A percentile compares a stretch with the other conserved stretches of the same genome.
These are phyloP conservation scores for Mercenaria mercenaria DNA, from an alignment of 1,140 invertebrate species.

Conservation along the genomic window DNA sequence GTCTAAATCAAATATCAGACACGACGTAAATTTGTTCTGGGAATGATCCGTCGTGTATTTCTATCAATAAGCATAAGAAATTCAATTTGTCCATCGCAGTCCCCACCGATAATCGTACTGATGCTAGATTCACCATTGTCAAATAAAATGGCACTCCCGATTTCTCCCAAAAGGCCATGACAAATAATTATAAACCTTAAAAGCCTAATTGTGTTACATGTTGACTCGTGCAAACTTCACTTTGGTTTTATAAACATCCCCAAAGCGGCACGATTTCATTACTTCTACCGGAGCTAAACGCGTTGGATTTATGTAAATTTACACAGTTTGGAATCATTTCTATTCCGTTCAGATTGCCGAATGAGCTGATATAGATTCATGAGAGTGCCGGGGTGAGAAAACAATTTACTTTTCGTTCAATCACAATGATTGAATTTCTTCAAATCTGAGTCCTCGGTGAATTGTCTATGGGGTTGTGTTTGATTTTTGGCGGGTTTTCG, in stretches of 20 bases:
- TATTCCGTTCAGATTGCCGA: conserved; percentile 61
- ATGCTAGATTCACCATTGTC: conserved; percentile 54
- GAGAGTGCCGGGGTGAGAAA: conserved; percentile 35
- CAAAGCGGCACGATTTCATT: conserved; percentile 56
- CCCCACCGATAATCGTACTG: conserved; percentile 29
- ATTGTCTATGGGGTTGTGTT: conserved; percentile 9
- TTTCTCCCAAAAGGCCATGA: conserved; percentile 57
- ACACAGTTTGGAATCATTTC: conserved; percentile 47
- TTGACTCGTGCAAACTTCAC: conserved; percentile 54
- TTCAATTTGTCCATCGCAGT: conserved; percentile 61
- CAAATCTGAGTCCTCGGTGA: conserved; percentile 53
- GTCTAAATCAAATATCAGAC: conserved; percentile 67
- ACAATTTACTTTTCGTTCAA: conserved; percentile 67
- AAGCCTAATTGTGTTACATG: conserved; percentile 63
- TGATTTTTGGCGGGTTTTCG: conserved; percentile 16
- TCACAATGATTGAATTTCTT: conserved; percentile 63
- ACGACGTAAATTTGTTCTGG: conserved; percentile 62
- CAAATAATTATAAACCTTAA: conserved; percentile 67
- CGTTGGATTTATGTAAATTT: conserved; percentile 66
- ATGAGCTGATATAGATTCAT: conserved; percentile 54
- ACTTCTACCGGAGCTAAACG: conserved; percentile 38
- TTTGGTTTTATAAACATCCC: conserved; percentile 54
- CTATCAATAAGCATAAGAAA: conserved; percentile 57
- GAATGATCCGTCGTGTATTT: conserved; percentile 54
- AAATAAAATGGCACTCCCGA: conserved; percentile 60